Conservation (phyloP, 2,888 invertebrate species). For the Polymixis flavicincta region DNA sequence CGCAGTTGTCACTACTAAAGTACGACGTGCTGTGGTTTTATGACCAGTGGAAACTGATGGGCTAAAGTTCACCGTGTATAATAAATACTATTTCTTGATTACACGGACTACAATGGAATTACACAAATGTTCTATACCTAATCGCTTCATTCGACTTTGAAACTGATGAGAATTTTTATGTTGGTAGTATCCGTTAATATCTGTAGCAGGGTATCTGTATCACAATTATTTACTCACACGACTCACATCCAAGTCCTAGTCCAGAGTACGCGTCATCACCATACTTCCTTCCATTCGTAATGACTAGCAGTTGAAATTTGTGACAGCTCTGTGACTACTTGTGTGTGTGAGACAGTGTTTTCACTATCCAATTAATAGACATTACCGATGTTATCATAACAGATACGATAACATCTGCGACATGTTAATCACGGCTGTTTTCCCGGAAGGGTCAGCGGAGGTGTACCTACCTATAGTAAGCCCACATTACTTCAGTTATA, state of each 20-base stretch:
- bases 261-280: background rate
- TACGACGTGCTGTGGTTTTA: constrained; percentile 11
- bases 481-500: too few relatives aligned
- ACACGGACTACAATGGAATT: too few relatives aligned
- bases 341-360: background rate
- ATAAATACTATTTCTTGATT: background rate
- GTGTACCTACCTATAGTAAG: too few relatives aligned
- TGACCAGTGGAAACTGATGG: background rate
- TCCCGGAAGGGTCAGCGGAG: too few relatives aligned
- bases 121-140: too few relatives aligned
- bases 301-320: background rate
- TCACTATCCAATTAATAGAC: too few relatives aligned
- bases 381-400: too few relatives aligned
- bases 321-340: background rate
- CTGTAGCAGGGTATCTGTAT: background rate
- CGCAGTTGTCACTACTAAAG: constrained; percentile 13
- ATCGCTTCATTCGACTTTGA: too few relatives aligned
- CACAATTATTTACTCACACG: background rate
- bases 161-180: too few relatives aligned
- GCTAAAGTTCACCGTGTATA: background rate
- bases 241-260: background rate
- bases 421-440: too few relatives aligned
- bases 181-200: background rate
- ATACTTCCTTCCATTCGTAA: too few relatives aligned
- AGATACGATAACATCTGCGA: too few relatives aligned